These are phyloP conservation scores for Pelosia muscerda DNA, from an alignment of 2,888 invertebrate genomes.

Conservation along the genomic window DNA sequence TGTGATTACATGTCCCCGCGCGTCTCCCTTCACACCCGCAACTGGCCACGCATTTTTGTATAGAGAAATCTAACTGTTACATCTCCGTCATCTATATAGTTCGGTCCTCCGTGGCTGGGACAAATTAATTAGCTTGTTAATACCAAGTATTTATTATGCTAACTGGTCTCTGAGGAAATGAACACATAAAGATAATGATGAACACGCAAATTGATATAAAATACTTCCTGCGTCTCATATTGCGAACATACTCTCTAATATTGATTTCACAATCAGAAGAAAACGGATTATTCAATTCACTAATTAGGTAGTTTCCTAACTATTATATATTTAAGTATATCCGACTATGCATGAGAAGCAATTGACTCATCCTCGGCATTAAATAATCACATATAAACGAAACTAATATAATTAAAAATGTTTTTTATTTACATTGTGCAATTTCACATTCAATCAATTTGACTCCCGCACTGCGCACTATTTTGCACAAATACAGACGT, in stretches of 20 bases:
- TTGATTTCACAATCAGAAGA: neutral
- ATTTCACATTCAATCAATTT: too few species aligned
- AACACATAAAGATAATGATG: slow-evolving; percentile 20
- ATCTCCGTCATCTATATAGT: too few species aligned
- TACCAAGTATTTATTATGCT: slow-evolving; percentile 18
- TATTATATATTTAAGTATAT: neutral
- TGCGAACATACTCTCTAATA: slow-evolving; percentile 5
- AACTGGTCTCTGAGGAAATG: slow-evolving; percentile 23
- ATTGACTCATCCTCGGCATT: neutral
- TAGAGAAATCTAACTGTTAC: too few species aligned
- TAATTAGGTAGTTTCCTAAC: neutral
- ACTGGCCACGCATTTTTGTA: too few species aligned
- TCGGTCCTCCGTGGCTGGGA: too few species aligned
- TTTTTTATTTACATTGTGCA: neutral
- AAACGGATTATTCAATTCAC: neutral
- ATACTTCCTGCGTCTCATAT: slow-evolving; percentile 11
- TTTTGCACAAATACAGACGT: too few species aligned
- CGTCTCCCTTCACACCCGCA: too few species aligned
- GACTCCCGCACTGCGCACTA: too few species aligned
- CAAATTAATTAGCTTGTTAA: slow-evolving; percentile 18
- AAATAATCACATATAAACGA: neutral
- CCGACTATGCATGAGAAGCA: neutral
- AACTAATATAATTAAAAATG: neutral
- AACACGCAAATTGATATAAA: slow-evolving; percentile 14
- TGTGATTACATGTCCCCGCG: too few species aligned